phyloP scores from a whole-genome alignment of 2,113 vertebrate genomes.

The Saguinus midas region DNA sequence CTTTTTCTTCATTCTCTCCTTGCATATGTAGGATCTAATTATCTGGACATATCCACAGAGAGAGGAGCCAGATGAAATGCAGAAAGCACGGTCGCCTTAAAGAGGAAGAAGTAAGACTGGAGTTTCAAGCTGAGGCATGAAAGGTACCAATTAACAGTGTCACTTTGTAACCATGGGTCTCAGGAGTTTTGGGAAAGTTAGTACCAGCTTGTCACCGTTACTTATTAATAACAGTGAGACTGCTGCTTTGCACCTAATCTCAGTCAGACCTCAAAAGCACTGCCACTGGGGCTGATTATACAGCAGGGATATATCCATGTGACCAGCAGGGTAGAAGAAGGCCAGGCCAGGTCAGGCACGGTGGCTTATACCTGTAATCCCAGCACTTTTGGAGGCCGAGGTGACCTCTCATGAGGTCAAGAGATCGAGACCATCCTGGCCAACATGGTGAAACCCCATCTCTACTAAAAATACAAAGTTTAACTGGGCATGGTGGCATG shows the following conservation, averaged over 20 bases:
- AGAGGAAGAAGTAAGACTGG: not conserved
- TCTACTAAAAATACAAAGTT: too few relatives aligned
- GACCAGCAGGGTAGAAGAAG: not conserved
- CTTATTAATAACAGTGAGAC: not conserved
- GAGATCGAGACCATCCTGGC: too few relatives aligned
- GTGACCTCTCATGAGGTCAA: too few relatives aligned
- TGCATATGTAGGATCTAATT: not conserved
- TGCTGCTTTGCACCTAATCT: not conserved
- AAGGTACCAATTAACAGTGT: not conserved
- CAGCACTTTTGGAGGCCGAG: too few relatives aligned
- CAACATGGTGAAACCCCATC: too few relatives aligned
- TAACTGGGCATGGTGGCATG: too few relatives aligned
- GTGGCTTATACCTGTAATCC: too few relatives aligned
- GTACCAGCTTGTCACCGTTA: not conserved
- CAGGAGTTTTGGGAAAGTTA: not conserved
- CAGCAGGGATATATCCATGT: not conserved
- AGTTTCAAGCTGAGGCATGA: not conserved
- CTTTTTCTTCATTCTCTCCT: not conserved
- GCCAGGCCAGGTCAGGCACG: fast-evolving
- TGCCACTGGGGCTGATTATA: not conserved
- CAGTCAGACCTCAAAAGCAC: not conserved
- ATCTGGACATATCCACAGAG: not conserved
- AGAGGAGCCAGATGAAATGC: not conserved
- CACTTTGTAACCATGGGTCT: not conserved
- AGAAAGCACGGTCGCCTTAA: not conserved